Base-by-base conservation (phyloP, 2,113 vertebrate genomes). In the Cervus canadensis region DNA sequence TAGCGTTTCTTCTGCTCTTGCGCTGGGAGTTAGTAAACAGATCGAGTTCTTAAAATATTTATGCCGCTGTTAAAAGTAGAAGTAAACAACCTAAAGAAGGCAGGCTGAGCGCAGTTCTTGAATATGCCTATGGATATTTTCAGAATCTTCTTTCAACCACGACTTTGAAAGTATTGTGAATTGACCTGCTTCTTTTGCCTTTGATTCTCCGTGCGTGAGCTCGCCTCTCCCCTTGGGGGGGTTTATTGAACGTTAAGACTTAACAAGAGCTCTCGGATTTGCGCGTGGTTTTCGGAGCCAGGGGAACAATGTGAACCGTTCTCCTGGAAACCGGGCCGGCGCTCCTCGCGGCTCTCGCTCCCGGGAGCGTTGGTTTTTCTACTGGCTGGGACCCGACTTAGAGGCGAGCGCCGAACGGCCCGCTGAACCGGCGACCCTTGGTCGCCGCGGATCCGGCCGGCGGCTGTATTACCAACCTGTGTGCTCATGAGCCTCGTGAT, bases 31-130 rank as follows among this genome's bases (percentile, higher is more conserved):
- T 81, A 85, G 95, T 97, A 97, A 98, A 97, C 86, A 97, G 85
- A 85, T 92, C 17, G 23, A 87, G 91, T 97, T 97, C 98, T 97
- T 97, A 92, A 97, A 97, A 98, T 98, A 97, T 97, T 97, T 98
- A 97, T 97, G 87, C 94, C 88, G 90, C 90, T 90, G 76, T 97
- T 97, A 84, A 97, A 97, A 98, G 96, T 95, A 64, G 88, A 96
- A 95, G 94, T 97, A 97, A 98, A 98, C 95, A 97, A 92, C 60
- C 76, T 30, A 64, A 98, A 91, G 93, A 91, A 97, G 89, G 59
- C 89, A 92, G 81, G 76, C 85, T 50, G 83, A 83, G 33, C 82
- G 81, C 81, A 71, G 48, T 94, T 97, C 89, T 95, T 89, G 78
- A 94, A 94, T 93, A 91, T 93, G 96, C 93, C 96, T 54, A 83